phyloP scores from a whole-genome alignment of 2,888 invertebrate genomes.

The Papilio protenor region DNA sequence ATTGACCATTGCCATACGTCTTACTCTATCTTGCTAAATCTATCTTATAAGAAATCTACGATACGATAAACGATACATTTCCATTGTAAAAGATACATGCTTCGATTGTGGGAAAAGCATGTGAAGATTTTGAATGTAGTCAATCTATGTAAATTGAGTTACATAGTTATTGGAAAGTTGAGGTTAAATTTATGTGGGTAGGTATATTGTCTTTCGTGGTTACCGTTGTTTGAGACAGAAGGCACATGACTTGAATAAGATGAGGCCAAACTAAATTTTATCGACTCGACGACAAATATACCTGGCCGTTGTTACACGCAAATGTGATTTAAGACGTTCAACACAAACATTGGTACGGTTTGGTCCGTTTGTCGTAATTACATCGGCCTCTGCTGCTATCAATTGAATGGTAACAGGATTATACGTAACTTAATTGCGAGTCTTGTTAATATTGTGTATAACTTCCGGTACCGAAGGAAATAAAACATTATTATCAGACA shows the following conservation, averaged over 20 bases:
- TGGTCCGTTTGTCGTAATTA: conserved; percentile 69
- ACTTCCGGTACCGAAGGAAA: no score
- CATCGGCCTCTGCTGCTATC: conserved; percentile 67
- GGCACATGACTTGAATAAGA: conserved; percentile 77
- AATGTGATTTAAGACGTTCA: conserved; percentile 81
- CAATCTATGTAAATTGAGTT: conserved; percentile 32
- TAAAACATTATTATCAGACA: no score
- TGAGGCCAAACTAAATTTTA: conserved; percentile 76
- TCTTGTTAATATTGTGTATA: background rate
- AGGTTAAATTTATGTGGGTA: conserved; percentile 54
- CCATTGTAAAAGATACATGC: background rate
- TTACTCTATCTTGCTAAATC: no score
- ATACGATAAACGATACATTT: background rate
- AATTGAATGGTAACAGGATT: conserved; percentile 67
- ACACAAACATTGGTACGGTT: conserved; percentile 79
- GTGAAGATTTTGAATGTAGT: conserved; percentile 15
- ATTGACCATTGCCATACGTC: no score
- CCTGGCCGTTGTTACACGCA: conserved; percentile 75
- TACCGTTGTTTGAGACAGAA: conserved; percentile 61
- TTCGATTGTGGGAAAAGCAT: conserved; percentile 27
- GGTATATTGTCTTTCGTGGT: conserved; percentile 59
- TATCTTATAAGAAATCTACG: no score
- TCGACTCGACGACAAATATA: conserved; percentile 68
- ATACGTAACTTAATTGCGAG: conserved; percentile 28
- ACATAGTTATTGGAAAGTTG: conserved; percentile 39